Base-by-base conservation (phyloP, 2,888 invertebrate species). In the Lithophane leautieri region DNA sequence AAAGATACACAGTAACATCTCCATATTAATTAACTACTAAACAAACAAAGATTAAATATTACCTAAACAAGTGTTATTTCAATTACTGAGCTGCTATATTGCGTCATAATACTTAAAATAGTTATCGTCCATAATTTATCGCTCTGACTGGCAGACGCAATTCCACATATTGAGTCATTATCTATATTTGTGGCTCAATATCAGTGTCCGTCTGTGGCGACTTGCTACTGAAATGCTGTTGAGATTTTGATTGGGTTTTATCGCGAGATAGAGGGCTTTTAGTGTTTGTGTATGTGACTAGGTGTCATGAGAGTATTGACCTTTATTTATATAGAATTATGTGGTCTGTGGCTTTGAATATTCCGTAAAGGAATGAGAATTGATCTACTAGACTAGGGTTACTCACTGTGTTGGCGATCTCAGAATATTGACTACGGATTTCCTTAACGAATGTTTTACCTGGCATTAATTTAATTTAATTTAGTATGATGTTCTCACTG, bases 51-150 rank as follows among this genome's bases (percentile, higher is more conserved):
- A 73, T 81, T 72, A 60, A 34, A n/a, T 73, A 50, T 56, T 22
- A 34, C 34, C 34, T 34, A 54, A 73, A 70, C 60, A 70, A 60
- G 12, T 47, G 70, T 79, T 79, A 83, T 86, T 82, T 83, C 61
- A 78, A 70, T 75, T 52, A 82, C 70, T 78, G 58, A 68, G 63
- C 62, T 11, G 28, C 52, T 4, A 25, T n/a, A 67, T 72, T 84
- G 73, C 73, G 83, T 86, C 79, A 83, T 73, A 9, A 70, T 73
- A 84, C 79, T 86, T 83, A 71, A 81, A 86, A 74, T 76, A 83
- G 79, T 86, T 75, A 83, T 83, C 83, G 40, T 12, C 14, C 63
- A 61, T 56, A 70, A 58, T 83, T 86, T 86, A 84, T 84, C 84
- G 34, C 28, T 8, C 11, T n/a, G 63, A 70, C 74, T 28, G 61